Evolutionary conservation across 2,797 vertebrate genomes (phyloP), one percentile per base, ranked within the genome.

Genomic region (Columba guinea): DNA sequence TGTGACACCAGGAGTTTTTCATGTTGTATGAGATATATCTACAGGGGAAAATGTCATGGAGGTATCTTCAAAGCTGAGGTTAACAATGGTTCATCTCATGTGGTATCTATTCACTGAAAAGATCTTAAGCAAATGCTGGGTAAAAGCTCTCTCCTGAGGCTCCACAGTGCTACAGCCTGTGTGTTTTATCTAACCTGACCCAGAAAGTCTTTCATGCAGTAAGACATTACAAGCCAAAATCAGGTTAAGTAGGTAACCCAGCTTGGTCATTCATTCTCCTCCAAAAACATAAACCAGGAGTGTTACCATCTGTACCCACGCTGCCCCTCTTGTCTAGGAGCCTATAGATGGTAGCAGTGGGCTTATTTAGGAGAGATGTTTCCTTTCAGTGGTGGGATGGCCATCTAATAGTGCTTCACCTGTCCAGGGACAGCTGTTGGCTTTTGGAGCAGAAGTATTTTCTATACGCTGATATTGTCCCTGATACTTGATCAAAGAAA

Each of bases 151-250:
- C 80, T 89, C 62, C 24, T 52, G 85, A 80, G 70, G 34, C 27
- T 46, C 27, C 41, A 18, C 23, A 37, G 22, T 59, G 16, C 64
- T 83, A 28, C 30, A 65, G 55, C 21, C 75, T 83, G 60, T 87
- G 27, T 77, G 56, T 71, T 80, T 13, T 62, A 3, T 77, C 62
- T 76, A 16, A 58, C 65, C 64, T 95, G 90, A 91, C 95, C 88
- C 67, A 89, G 92, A 94, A 95, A 95, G 55, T 63, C 83, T 87
- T 88, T 79, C 68, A 82, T 88, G 83, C 90, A 48, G 70, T 71
- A 91, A 84, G 63, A 65, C 8, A 30, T 94, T 81, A 53, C 55
- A 55, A 86, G 77, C 69, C 65, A 58, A 91, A 95, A 63, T 34
- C 30, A 44, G 27, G 44, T 86, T 90, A 94, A 93, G 81, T 63